Evolutionary conservation across 2,888 invertebrate genomes (phyloP), one percentile per base, ranked within the genome.

Genomic region (Dermolepida albohirtum): DNA sequence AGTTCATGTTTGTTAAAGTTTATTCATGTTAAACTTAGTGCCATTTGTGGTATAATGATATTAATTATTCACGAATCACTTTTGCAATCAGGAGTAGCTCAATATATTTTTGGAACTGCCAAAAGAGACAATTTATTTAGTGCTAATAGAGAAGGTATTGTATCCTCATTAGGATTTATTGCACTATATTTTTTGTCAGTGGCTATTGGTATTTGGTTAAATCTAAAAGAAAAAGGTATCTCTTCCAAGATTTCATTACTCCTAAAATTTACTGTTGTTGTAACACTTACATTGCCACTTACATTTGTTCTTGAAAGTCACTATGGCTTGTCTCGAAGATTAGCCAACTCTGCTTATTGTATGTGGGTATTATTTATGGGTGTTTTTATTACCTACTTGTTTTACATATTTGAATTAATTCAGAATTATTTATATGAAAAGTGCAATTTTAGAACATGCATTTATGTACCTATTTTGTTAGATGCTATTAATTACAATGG

Each of bases 131-230:
- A 85, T 64, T 84, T 96, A 39, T 71, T 97, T 5, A 85, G 89
- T 50, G 94, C 97, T 0, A 99, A 99, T 83, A 89, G 94, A 67
- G 98, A 99, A 85, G 98, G 98, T 0, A 83, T 98, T 43, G 88
- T 89, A 17, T 97, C 98, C 0, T 85, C 91, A 41, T 84, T 92
- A 0, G 98, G 98, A 1, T 98, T 95, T 81, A 84, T 95, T 0
- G 88, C 92, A 0, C 83, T 98, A 5, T 97, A 95, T 82, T 85
- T 97, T 67, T 86, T 91, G 71, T 91, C 92, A 27, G 88, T 90
- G 64, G 86, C 88, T 74, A 79, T 92, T 63, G 91, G 90, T 82
- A 84, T 72, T 78, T 87, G 62, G 78, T 47, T 69, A 0, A 76
- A 71, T 62, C 71, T 76, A 47, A 70, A 66, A 8, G 82, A 80